Conservation (phyloP, 2,113 vertebrate genomes). For the Lanius ludovicianus region DNA sequence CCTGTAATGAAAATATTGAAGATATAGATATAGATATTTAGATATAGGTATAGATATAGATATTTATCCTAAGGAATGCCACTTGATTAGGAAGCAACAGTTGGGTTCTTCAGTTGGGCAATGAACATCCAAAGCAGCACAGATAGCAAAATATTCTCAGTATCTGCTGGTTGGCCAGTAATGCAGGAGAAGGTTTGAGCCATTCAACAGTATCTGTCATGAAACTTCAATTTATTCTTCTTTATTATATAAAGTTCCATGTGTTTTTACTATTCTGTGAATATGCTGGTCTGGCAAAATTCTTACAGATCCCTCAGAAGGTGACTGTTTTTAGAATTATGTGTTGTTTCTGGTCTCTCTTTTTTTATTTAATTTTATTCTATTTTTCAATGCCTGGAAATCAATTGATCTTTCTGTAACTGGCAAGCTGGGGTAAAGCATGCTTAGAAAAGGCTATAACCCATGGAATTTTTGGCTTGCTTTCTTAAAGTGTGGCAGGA, state of each 20-base stretch:
- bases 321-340: constrained; percentile 58
- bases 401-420: constrained; percentile 53
- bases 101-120: background rate
- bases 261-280: constrained; percentile 54
- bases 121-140: background rate
- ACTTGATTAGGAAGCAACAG: background rate
- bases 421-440: constrained; percentile 13
- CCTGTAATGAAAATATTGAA: too few relatives aligned
- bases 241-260: constrained; percentile 46
- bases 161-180: background rate
- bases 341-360: constrained; percentile 53
- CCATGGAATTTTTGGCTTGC: constrained; percentile 59
- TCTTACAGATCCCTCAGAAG: constrained; percentile 32
- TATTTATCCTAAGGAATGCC: background rate
- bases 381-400: constrained; percentile 41
- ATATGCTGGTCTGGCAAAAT: constrained; percentile 28
- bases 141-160: constrained; percentile 1
- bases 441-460: constrained; percentile 48
- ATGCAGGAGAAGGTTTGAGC: background rate
- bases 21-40: too few relatives aligned
- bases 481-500: constrained; percentile 49
- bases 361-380: background rate
- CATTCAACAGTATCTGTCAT: constrained; percentile 22
- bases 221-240: constrained; percentile 41
- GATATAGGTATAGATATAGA: too few relatives aligned